Base-by-base conservation (phyloP, 2,888 invertebrate species). In the Dascillus cervinus region DNA sequence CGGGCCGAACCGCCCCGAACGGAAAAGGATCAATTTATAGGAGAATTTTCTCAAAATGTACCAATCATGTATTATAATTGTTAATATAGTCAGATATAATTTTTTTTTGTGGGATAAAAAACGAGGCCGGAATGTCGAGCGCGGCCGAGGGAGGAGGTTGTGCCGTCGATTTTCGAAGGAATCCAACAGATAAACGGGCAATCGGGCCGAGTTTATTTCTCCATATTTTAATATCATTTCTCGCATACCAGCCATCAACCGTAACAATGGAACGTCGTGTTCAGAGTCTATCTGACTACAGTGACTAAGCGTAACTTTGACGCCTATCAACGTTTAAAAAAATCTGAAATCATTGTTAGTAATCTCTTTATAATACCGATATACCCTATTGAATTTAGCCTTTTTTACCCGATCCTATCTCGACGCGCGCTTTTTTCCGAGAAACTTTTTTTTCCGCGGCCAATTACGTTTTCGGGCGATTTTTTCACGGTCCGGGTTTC, bases 11-110 rank as follows among this genome's bases (percentile, higher is more conserved):
- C n/a, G n/a, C n/a, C n/a, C n/a, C 22, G 25, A 27, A 35, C 27
- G 22, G 26, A 34, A 22, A 41, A 35, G 34, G 44, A 34, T 53
- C 52, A 53, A 56, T 56, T 55, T 54, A 53, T 53, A 47, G 48
- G 46, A 45, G 50, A 51, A 54, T 56, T 55, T 53, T 55, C 50
- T 55, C 48, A 55, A 56, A 57, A 56, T 54, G 51, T 44, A 51
- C 56, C 56, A 57, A 56, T 57, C 57, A 57, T 51, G 51, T 54
- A 55, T 53, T 55, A 55, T 57, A 56, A 57, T 57, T 57, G 56
- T 56, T 52, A 53, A 54, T 54, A 49, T 44, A 51, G n/a, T n/a
- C n/a, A n/a, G n/a, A n/a, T n/a, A n/a, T n/a, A n/a, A n/a, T n/a
- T n/a, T n/a, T n/a, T n/a, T n/a, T n/a, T n/a, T n/a, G n/a, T n/a